A percentile compares a stretch with the other conserved stretches of the same genome.
Conservation (phyloP, 2,113 vertebrate genomes). For the Seriola quinqueradiata region DNA sequence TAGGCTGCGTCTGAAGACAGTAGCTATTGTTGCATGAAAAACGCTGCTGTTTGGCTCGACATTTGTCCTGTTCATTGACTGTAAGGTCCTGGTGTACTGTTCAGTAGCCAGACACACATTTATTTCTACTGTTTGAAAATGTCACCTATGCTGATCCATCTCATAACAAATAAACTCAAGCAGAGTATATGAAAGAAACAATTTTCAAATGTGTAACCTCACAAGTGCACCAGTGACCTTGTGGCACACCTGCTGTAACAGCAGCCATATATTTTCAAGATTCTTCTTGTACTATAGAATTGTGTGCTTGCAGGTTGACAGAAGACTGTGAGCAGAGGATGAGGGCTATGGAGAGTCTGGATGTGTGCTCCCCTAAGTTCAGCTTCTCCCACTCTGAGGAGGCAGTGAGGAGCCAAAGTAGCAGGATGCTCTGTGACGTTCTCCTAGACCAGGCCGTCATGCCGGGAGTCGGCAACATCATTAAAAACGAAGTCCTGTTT, state of each 20-base stretch:
- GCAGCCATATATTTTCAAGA: conserved; percentile 30
- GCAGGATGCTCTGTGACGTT: conserved; percentile 92
- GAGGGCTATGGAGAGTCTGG: conserved; percentile 87
- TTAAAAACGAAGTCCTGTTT: conserved; percentile 96
- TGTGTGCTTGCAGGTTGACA: conserved; percentile 83
- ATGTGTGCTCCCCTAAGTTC: conserved; percentile 92
- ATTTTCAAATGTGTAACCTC: conserved; percentile 38
- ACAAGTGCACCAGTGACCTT: conserved; percentile 47
- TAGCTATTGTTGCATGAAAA: conserved; percentile 57
- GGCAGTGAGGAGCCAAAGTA: conserved; percentile 84
- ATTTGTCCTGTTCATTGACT: conserved; percentile 60
- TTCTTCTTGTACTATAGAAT: conserved; percentile 4
- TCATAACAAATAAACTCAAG: conserved; percentile 47
- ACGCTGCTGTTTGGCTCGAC: conserved; percentile 28
- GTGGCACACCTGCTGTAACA: conserved; percentile 28
- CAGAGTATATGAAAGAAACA: conserved; percentile 38
- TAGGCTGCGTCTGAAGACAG: conserved; percentile 53
- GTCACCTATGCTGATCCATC: conserved; percentile 51
- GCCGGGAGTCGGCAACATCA: conserved; percentile 97
- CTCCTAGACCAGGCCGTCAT: conserved; percentile 93
- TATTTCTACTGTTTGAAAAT: conserved; percentile 33
- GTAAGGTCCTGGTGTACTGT: conserved; percentile 26
- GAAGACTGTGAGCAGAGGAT: conserved; percentile 87
- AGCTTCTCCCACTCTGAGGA: conserved; percentile 86
- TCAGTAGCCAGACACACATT: conserved; percentile 52